These are phyloP conservation scores for Leucophenga maculata DNA, from an alignment of 2,888 invertebrate genomes.

Conservation along the genomic window DNA sequence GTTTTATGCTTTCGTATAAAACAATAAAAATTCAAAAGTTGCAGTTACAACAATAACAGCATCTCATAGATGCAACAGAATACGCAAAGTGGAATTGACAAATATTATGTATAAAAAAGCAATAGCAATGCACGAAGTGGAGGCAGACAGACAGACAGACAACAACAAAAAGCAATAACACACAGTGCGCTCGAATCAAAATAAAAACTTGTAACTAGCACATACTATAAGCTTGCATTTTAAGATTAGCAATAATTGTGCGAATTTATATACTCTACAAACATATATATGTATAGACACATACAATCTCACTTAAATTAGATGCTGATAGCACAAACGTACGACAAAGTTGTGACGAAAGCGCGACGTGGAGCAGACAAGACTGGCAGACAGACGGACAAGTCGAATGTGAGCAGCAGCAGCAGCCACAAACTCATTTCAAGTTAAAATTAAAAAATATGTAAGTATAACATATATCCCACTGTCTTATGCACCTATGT, in stretches of 20 bases:
- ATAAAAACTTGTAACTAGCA: slow-evolving; percentile 44
- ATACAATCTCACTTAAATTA: slow-evolving; percentile 5
- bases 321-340: neutral
- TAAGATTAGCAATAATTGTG: slow-evolving; percentile 6
- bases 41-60: too few species aligned
- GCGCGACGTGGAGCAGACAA: too few species aligned
- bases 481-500: too few species aligned
- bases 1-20: too few species aligned
- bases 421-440: too few species aligned
- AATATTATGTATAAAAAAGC: neutral
- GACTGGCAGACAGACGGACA: neutral
- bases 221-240: slow-evolving; percentile 6
- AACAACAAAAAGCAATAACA: slow-evolving; percentile 56
- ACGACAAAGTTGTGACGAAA: slow-evolving; percentile 10
- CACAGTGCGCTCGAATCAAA: slow-evolving; percentile 56
- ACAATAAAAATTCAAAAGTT: too few species aligned
- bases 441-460: too few species aligned
- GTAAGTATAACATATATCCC: too few species aligned
- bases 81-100: slow-evolving; percentile 6
- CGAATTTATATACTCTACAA: slow-evolving; percentile 4
- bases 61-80: neutral
- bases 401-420: neutral
- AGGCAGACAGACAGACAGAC: slow-evolving; percentile 44
- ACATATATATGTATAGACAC: slow-evolving; percentile 13
- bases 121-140: neutral